Conservation (phyloP, 2,888 invertebrate species). For the Malacosoma neustria region DNA sequence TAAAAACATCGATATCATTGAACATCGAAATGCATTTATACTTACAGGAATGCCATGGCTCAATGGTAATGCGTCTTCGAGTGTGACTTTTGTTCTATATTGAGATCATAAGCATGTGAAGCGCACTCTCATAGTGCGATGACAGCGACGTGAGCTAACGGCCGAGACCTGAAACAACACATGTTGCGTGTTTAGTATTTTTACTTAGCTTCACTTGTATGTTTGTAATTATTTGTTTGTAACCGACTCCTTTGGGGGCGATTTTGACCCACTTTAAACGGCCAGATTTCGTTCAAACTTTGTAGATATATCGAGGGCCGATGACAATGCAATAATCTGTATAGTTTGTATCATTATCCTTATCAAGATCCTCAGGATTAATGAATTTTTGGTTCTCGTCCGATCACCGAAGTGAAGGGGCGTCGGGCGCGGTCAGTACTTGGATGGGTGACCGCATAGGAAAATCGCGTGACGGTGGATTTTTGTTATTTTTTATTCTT, state of each 20-base stretch:
- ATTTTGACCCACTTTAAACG: no score
- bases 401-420: conserved; percentile 62
- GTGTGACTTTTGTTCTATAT: conserved; percentile 39
- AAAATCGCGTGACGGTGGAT: conserved; percentile 54
- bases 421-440: conserved; percentile 67
- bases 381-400: conserved; percentile 7
- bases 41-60: conserved; percentile 65
- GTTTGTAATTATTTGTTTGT: no score
- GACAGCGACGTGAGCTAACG: conserved; percentile 34
- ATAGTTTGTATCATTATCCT: no score
- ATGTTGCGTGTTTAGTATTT: conserved; percentile 22
- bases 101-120: conserved; percentile 54
- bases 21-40: conserved; percentile 41
- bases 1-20: conserved; percentile 54
- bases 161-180: conserved; percentile 62
- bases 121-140: conserved; percentile 65
- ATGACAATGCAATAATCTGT: no score
- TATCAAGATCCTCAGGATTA: no score
- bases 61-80: conserved; percentile 39
- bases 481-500: no score
- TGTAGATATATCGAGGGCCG: no score
- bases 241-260: no score
- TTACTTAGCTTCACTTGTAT: no score
- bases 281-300: no score
- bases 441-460: conserved; percentile 68